Evolutionary conservation across 2,888 invertebrate genomes (phyloP), one percentile per base, ranked within the genome.

Genomic region (Eupeodes latifasciatus): DNA sequence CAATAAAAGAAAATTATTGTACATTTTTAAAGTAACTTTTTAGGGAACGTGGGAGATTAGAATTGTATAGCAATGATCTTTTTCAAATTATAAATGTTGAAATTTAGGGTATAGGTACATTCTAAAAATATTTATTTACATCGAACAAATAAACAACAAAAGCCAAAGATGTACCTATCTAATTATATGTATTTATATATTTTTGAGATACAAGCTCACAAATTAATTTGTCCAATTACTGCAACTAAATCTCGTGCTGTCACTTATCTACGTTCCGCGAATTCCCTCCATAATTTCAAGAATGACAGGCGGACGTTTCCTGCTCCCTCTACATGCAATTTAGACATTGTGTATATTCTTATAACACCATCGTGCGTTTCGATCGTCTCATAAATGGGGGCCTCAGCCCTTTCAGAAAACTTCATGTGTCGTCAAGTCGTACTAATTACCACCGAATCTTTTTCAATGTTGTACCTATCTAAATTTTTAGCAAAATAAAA

Each of bases 181-280:
- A 40, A 40, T 7, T 40, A 6, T 40, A 40, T 40, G 40, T 40
- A 9, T 12, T 11, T 47, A 47, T 47, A 47, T 47, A 47, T 14
- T 40, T 34, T 5, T 14, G 7, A 57, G 27, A n/a, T 16, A 40
- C 69, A 57, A 11, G 12, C 4, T 47, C 91, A 91, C 91, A 92
- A 93, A 93, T 93, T 93, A 93, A 93, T 93, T 92, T 92, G 93
- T 93, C 93, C 93, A 93, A 93, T 93, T 93, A 93, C 92, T 93
- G 92, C 92, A 92, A 92, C 92, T 91, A 93, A 93, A 92, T 92
- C 91, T 92, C 90, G 91, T 92, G 92, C 92, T 92, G 92, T 91
- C 90, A 91, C 69, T 85, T 66, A 84, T 69, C 64, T 78, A 62
- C 64, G 64, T 81, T 81, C 67, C 64, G 62, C 78, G 88, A 88